A percentile compares a stretch with the other conserved stretches of the same genome.
Evolutionary conservation across 2,113 vertebrate species (phyloP).

Genomic region (Terrapene triunguis): DNA sequence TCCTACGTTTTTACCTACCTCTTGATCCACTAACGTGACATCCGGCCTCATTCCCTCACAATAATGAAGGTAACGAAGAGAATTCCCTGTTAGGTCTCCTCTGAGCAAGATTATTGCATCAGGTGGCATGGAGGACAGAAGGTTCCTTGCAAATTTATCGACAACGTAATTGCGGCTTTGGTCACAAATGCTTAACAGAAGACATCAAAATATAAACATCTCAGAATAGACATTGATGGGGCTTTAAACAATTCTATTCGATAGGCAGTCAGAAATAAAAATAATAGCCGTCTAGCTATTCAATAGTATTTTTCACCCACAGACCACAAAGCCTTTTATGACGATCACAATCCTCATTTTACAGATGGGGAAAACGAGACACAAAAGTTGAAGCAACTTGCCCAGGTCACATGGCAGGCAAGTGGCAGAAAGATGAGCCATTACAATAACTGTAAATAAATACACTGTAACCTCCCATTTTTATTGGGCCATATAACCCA

Average conservation of each 20-base stretch:
- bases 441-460: neutral
- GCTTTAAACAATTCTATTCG: neutral
- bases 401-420: neutral
- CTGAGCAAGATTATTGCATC: conserved; percentile 91
- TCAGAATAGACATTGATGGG: neutral
- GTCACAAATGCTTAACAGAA: conserved; percentile 86
- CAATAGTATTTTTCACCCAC: neutral
- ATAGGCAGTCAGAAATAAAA: fast-evolving
- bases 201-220: neutral
- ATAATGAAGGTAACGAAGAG: conserved; percentile 94
- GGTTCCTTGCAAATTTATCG: conserved; percentile 90
- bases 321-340: neutral
- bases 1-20: conserved; percentile 82
- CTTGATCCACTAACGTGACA: conserved; percentile 93
- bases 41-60: conserved; percentile 91
- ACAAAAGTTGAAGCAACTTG: neutral
- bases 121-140: conserved; percentile 88
- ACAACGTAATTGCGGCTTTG: conserved; percentile 90
- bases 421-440: neutral
- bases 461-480: neutral
- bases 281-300: neutral
- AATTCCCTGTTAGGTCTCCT: conserved; percentile 96
- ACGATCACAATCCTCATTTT: neutral
- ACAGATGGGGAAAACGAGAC: neutral
- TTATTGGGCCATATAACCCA: neutral